Base-by-base conservation (phyloP, 2,888 invertebrate species). In the Patella pellucida region DNA sequence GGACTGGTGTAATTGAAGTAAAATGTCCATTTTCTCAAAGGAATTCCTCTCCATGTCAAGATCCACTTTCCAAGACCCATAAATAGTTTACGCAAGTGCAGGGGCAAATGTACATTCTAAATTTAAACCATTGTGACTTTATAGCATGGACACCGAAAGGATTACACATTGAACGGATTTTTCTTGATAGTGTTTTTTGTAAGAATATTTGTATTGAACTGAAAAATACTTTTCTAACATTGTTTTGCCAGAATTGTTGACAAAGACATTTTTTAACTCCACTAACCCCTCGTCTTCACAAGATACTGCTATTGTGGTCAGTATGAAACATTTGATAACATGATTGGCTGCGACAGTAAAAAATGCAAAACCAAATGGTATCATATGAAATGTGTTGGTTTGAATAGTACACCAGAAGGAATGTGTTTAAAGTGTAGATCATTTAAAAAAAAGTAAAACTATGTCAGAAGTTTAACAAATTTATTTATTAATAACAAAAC, bases 191-290 rank as follows among this genome's bases (percentile, higher is more conserved):
- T 9, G 15, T 41, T 31, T 68, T n/a, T 19, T 16, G 41, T 31
- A 7, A 52, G 3, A 50, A 50, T 70, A 50, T 52, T 7, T 23
- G 3, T 51, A 31, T 1, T 5, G 50, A n/a, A 51, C 50, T 70
- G 7, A 52, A 52, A 31, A 16, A 16, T 51, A 52, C 50, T 51
- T 52, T 23, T 23, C 23, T 23, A 52, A 70, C 12, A 51, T 52
- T 51, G 70, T 51, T n/a, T 70, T 70, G 50, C 70, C 70, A 50
- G 56, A 56, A 56, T n/a, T 56, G 16, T 56, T 56, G n/a, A 56
- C 56, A 7, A 14, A 56, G 7, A 56, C n/a, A 9, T n/a, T n/a
- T 31, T 31, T 31, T 31, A 31, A 31, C 31, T 41, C 31, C 31
- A 41, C 31, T 41, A 41, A 41, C 7, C 31, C 7, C 31, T 41